Conservation (phyloP, 2,113 vertebrate genomes). For the Austrofundulus limnaeus region DNA sequence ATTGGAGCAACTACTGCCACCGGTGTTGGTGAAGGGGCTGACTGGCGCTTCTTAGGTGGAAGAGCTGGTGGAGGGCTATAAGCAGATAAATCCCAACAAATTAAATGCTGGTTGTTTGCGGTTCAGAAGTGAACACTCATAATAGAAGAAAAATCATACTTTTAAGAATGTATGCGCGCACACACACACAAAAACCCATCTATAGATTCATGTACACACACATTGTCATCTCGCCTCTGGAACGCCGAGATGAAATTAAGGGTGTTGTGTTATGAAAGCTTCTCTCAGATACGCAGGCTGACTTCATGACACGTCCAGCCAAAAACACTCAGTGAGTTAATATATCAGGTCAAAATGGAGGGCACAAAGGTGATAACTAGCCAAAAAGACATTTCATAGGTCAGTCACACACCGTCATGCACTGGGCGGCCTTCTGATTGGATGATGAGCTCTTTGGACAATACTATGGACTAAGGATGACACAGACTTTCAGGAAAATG, state of each 20-base stretch:
- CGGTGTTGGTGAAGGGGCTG: conserved; percentile 90
- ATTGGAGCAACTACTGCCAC: conserved; percentile 95
- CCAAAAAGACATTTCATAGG: conserved; percentile 44
- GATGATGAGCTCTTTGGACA: conserved; percentile 46
- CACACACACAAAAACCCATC: conserved; percentile 49
- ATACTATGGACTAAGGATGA: conserved; percentile 15
- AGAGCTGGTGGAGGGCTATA: conserved; percentile 85
- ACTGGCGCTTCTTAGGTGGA: conserved; percentile 96
- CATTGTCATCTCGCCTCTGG: conserved; percentile 40
- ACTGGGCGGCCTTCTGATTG: conserved; percentile 61
- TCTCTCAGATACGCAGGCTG: conserved; percentile 3
- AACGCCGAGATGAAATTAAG: conserved; percentile 43
- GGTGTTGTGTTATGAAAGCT: conserved; percentile 54
- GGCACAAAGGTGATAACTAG: conserved; percentile 35
- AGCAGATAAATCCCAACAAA: conserved; percentile 10
- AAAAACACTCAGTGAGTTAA: conserved; percentile 42
- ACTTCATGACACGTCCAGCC: no score
- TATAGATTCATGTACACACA: conserved; percentile 58
- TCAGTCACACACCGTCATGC: conserved; percentile 73
- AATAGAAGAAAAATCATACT: conserved; percentile 33
- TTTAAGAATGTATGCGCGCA: background rate
- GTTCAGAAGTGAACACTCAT: conserved; percentile 1
- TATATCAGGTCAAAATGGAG: conserved; percentile 47
- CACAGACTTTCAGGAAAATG: conserved; percentile 43
- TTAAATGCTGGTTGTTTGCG: background rate